Evolutionary conservation across 2,797 vertebrate genomes (phyloP).

Genomic region (Lagocephalus sceleratus): DNA sequence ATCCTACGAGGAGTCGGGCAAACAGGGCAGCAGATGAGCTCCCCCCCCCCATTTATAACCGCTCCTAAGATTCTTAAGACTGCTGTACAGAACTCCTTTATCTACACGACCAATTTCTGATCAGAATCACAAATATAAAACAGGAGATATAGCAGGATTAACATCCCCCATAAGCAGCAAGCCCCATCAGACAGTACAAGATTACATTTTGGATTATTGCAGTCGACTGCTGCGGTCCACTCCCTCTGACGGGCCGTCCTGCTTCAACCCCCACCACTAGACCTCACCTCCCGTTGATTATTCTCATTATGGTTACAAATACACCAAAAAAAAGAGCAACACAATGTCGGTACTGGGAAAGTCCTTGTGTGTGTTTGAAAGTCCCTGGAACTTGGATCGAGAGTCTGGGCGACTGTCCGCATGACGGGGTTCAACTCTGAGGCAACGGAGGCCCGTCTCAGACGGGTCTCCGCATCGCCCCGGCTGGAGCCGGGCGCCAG

Average conservation of each 20-base stretch:
- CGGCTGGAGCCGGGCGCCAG: conserved; percentile 66
- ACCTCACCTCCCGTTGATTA: conserved; percentile 49
- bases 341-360: conserved; percentile 48
- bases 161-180: conserved; percentile 72
- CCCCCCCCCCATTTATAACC: conserved; percentile 37
- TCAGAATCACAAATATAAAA: conserved; percentile 67
- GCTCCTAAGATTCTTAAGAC: conserved; percentile 45
- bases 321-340: conserved; percentile 42
- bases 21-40: conserved; percentile 43
- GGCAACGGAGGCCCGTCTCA: conserved; percentile 57
- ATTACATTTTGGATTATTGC: conserved; percentile 62
- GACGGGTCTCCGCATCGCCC: conserved; percentile 26
- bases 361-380: conserved; percentile 30
- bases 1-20: conserved; percentile 54
- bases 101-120: conserved; percentile 65
- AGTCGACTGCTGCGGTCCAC: conserved; percentile 39
- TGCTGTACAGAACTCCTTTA: conserved; percentile 56
- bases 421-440: conserved; percentile 33
- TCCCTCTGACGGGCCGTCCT: conserved; percentile 26
- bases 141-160: conserved; percentile 54
- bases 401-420: conserved; percentile 46
- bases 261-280: conserved; percentile 42
- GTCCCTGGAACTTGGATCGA: conserved; percentile 44
- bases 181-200: conserved; percentile 71
- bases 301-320: conserved; percentile 50